Percentiles rank a stretch among this genome's conserved stretches.
These are phyloP conservation scores for Notolepis coatsorum DNA, from an alignment of 2,797 vertebrate genomes.

Conservation along the genomic window DNA sequence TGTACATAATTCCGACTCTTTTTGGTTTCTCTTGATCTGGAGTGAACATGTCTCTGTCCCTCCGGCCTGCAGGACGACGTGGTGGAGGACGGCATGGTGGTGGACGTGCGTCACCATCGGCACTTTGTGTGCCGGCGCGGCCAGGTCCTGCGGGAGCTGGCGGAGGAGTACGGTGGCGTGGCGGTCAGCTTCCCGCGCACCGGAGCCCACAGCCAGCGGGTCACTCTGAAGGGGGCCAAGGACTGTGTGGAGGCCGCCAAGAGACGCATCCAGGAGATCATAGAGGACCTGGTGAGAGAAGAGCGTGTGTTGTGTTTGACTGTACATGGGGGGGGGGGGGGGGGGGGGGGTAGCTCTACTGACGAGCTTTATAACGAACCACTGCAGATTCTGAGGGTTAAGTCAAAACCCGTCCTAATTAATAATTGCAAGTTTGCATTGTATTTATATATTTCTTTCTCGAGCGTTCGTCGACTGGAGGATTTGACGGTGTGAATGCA, in stretches of 20 bases:
- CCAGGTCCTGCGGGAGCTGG: constrained; percentile 84
- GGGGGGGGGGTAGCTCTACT: neutral
- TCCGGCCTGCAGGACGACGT: constrained; percentile 79
- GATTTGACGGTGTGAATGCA: too few species aligned
- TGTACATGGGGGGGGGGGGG: neutral
- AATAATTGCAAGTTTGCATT: too few species aligned
- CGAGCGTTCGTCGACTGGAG: too few species aligned
- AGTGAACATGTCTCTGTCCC: too few species aligned
- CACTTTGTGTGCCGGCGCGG: constrained; percentile 84
- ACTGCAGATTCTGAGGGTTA: too few species aligned
- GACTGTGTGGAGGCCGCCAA: constrained; percentile 86
- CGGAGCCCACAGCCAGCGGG: constrained; percentile 79
- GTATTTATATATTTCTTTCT: too few species aligned
- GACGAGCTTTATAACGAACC: too few species aligned
- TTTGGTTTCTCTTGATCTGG: too few species aligned
- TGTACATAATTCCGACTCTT: too few species aligned
- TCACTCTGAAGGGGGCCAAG: constrained; percentile 86
- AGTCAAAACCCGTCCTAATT: too few species aligned
- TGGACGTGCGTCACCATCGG: constrained; percentile 82
- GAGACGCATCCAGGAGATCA: constrained; percentile 84
- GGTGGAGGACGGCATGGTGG: constrained; percentile 83
- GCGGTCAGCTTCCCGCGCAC: constrained; percentile 85
- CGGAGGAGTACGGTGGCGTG: constrained; percentile 86
- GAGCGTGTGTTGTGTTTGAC: too few species aligned
- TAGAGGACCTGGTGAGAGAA: constrained; percentile 79